Evolutionary conservation across 2,113 vertebrate genomes (phyloP).

Genomic region (Stercorarius parasiticus): DNA sequence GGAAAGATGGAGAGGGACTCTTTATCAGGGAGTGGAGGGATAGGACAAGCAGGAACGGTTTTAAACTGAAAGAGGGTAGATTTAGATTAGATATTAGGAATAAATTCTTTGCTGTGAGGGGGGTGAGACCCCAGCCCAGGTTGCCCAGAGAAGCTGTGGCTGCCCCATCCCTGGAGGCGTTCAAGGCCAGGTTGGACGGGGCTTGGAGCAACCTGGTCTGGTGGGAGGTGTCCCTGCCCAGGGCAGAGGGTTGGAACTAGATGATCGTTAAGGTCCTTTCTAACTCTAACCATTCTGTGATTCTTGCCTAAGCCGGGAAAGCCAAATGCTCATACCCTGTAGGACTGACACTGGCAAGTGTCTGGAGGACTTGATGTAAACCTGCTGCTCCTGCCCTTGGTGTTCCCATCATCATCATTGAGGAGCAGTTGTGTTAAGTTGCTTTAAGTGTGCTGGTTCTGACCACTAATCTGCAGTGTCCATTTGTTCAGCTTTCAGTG

Average conservation of each 20-base stretch:
- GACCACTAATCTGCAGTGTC: neutral
- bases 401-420: accelerated
- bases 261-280: neutral
- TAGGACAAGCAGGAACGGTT: neutral
- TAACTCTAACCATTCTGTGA: neutral
- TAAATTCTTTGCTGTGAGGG: neutral
- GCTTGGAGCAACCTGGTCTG: neutral
- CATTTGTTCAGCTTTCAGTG: conserved; percentile 79
- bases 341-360: neutral
- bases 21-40: neutral
- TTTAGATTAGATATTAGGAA: neutral
- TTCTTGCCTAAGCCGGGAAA: neutral
- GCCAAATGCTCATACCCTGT: neutral
- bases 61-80: neutral
- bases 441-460: neutral
- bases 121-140: neutral
- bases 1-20: neutral
- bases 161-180: neutral
- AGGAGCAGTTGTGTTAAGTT: accelerated
- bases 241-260: neutral
- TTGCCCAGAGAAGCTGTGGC: too few relatives aligned
- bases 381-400: neutral
- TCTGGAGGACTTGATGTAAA: neutral
- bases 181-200: too few relatives aligned
- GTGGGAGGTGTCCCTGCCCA: neutral